Evolutionary conservation across 92 coral and sea anemone species (phyloP).

Genomic region (Umimayanthus chanpuru): DNA sequence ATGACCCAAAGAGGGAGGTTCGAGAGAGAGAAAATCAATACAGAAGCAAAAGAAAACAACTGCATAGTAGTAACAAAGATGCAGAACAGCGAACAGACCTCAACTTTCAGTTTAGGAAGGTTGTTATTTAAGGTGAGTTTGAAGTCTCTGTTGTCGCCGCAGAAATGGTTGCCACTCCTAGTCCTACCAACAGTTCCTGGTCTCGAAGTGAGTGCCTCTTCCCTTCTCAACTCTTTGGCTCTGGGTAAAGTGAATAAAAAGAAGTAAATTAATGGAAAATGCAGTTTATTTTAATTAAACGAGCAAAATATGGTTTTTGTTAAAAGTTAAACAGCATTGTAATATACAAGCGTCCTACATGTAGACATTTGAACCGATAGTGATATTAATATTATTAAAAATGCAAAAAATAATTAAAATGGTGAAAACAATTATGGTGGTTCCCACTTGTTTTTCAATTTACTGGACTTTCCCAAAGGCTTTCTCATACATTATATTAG

Average conservation of each 20-base stretch:
- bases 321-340: neutral
- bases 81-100: constrained; percentile 1
- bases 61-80: neutral
- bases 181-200: constrained; percentile 25
- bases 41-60: neutral
- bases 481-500: no score
- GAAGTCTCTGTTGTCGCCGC: constrained; percentile 6
- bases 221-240: constrained; percentile 25
- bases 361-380: no score
- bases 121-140: constrained; percentile 5
- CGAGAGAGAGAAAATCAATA: neutral
- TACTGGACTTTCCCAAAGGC: no score
- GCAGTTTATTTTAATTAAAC: neutral
- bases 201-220: constrained; percentile 7
- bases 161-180: neutral
- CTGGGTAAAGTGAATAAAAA: neutral
- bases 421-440: no score
- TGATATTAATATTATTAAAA: no score
- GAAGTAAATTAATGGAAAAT: neutral
- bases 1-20: neutral
- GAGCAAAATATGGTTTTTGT: neutral
- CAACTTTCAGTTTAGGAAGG: constrained; percentile 38
- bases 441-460: no score
- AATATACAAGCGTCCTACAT: no score
- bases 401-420: no score